A percentile compares a stretch with the other conserved stretches of the same genome.
Evolutionary conservation across 2,113 vertebrate species (phyloP).

Genomic region (Crotophaga sulcirostris): DNA sequence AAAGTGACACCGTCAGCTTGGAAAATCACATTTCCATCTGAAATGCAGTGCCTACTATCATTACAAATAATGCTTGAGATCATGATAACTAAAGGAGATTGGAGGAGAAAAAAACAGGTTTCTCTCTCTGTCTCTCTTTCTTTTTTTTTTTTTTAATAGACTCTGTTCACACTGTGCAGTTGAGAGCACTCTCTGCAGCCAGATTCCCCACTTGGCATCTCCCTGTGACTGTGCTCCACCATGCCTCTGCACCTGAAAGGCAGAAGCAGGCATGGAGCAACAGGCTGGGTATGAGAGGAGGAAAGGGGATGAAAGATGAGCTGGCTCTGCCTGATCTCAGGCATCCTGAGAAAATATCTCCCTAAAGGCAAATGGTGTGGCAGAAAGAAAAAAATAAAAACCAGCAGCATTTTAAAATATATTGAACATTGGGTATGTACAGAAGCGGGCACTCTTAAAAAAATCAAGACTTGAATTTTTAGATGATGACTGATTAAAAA

Average conservation of each 20-base stretch:
- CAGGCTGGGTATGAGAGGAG: neutral
- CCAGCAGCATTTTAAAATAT: neutral
- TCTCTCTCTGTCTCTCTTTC: neutral
- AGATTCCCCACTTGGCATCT: neutral
- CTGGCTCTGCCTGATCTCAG: neutral
- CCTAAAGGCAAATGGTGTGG: neutral
- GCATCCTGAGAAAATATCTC: neutral
- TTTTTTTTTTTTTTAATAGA: neutral
- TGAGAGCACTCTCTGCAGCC: neutral
- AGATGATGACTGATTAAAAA: neutral
- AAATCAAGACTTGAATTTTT: neutral
- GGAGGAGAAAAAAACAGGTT: neutral
- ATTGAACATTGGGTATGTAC: neutral
- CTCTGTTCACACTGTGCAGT: neutral
- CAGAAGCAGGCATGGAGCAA: neutral
- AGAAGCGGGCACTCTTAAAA: neutral
- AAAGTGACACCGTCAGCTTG: conserved; percentile 71
- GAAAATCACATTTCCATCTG: conserved; percentile 72
- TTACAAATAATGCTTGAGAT: conserved; percentile 60
- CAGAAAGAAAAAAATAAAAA: neutral
- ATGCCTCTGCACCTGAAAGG: neutral
- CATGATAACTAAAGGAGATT: conserved; percentile 49
- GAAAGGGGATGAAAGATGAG: neutral
- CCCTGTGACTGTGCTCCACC: accelerated
- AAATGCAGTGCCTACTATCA: conserved; percentile 55